A percentile compares a stretch with the other conserved stretches of the same genome.
phyloP scores from a whole-genome alignment of 2,888 invertebrate genomes.

The Standfussiana lucernea region DNA sequence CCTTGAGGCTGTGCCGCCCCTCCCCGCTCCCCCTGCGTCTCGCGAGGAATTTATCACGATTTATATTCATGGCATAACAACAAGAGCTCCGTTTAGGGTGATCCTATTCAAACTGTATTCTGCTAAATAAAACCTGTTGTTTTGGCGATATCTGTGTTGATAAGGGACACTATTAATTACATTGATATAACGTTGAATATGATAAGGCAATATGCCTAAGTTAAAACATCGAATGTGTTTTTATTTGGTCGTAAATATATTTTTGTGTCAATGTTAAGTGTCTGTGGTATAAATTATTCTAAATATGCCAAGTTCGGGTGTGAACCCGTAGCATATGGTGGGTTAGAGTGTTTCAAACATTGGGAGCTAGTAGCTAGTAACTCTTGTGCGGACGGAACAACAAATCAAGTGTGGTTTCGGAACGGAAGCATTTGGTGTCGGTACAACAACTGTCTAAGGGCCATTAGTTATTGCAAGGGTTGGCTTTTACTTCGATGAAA shows the following conservation, averaged over 20 bases:
- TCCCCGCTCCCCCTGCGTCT: constrained; percentile 73
- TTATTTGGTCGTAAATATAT: constrained; percentile 49
- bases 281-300: constrained; percentile 72
- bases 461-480: constrained; percentile 82
- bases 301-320: constrained; percentile 75
- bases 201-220: constrained; percentile 38
- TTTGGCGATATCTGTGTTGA: constrained; percentile 61
- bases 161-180: constrained; percentile 56
- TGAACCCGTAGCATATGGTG: constrained; percentile 83
- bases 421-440: constrained; percentile 83
- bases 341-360: constrained; percentile 82
- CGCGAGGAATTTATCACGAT: constrained; percentile 91
- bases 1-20: constrained; percentile 85
- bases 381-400: constrained; percentile 84
- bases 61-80: constrained; percentile 91
- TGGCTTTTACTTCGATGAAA: constrained; percentile 68
- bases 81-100: constrained; percentile 88
- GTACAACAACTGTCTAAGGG: constrained; percentile 80
- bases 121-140: constrained; percentile 83
- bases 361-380: constrained; percentile 73
- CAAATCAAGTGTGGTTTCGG: constrained; percentile 88
- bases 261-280: constrained; percentile 60
- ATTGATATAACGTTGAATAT: constrained; percentile 39
- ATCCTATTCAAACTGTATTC: constrained; percentile 86
- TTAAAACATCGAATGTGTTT: constrained; percentile 28